phyloP scores from a whole-genome alignment of 2,888 invertebrate species.

The Ochropleura plecta region DNA sequence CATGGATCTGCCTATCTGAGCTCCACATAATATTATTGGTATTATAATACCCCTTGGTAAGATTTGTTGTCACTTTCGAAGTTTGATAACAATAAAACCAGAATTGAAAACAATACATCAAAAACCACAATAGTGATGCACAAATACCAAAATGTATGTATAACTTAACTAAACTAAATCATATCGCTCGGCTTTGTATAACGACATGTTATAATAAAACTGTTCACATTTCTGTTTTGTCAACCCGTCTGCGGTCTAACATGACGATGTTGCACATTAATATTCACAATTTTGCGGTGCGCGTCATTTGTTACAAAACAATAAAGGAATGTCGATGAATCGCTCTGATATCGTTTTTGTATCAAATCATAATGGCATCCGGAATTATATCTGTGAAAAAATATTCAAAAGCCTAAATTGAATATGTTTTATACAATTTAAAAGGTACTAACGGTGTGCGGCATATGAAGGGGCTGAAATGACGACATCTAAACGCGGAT shows the following conservation, averaged over 20 bases:
- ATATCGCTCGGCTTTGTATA: slow-evolving; percentile 27
- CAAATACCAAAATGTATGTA: neutral
- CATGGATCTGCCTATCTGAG: too few relatives aligned
- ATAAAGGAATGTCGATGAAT: slow-evolving; percentile 45
- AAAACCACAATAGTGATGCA: slow-evolving; percentile 35
- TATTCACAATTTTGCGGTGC: slow-evolving; percentile 55
- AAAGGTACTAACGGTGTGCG: slow-evolving; percentile 79
- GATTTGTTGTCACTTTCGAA: too few relatives aligned
- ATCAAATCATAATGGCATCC: slow-evolving; percentile 34
- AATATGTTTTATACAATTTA: neutral
- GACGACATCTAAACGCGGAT: slow-evolving; percentile 82
- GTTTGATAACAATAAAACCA: neutral
- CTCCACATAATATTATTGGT: too few relatives aligned
- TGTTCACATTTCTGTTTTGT: slow-evolving; percentile 45
- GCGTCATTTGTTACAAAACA: slow-evolving; percentile 47
- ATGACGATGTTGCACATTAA: slow-evolving; percentile 56
- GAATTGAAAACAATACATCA: slow-evolving; percentile 9
- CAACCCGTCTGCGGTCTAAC: slow-evolving; percentile 46
- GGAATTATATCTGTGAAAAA: slow-evolving; percentile 16
- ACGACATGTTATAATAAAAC: slow-evolving; percentile 44
- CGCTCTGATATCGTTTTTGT: slow-evolving; percentile 24
- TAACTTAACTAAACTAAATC: slow-evolving; percentile 35
- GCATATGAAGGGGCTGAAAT: slow-evolving; percentile 81
- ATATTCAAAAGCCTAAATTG: neutral
- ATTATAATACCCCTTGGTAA: too few relatives aligned